These are phyloP conservation scores for Therioaphis trifolii DNA, from an alignment of 2,888 invertebrate species.

Conservation along the genomic window DNA sequence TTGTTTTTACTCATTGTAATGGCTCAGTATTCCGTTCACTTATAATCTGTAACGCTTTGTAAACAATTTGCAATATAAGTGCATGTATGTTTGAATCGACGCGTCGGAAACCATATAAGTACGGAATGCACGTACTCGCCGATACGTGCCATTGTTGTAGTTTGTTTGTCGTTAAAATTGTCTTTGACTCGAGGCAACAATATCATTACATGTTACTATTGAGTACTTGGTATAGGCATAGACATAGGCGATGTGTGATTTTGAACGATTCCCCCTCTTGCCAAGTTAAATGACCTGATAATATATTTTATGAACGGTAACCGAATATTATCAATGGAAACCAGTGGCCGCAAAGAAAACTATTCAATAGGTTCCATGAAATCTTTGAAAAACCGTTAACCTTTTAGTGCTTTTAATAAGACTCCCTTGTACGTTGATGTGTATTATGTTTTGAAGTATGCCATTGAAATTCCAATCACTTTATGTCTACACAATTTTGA, in stretches of 20 bases:
- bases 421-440: neutral
- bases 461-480: too few species aligned
- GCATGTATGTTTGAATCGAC: slow-evolving; percentile 20
- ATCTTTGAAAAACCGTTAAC: neutral
- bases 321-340: slow-evolving; percentile 25
- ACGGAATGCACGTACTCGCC: slow-evolving; percentile 53
- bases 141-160: slow-evolving; percentile 56
- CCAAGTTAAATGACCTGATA: slow-evolving; percentile 39
- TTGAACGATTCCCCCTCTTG: neutral
- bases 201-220: slow-evolving; percentile 20
- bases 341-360: neutral
- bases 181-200: slow-evolving; percentile 36
- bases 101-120: slow-evolving; percentile 49
- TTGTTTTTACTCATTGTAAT: neutral
- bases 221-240: neutral
- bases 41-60: slow-evolving; percentile 29
- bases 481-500: too few species aligned
- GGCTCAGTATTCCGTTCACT: neutral
- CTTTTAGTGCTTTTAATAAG: neutral
- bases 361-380: neutral
- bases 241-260: slow-evolving; percentile 2
- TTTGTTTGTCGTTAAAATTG: slow-evolving; percentile 44
- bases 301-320: slow-evolving; percentile 29
- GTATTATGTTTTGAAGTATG: neutral
- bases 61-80: slow-evolving; percentile 35